phyloP scores from a whole-genome alignment of 2,888 invertebrate species.

The Drosophila pseudotalamancana region DNA sequence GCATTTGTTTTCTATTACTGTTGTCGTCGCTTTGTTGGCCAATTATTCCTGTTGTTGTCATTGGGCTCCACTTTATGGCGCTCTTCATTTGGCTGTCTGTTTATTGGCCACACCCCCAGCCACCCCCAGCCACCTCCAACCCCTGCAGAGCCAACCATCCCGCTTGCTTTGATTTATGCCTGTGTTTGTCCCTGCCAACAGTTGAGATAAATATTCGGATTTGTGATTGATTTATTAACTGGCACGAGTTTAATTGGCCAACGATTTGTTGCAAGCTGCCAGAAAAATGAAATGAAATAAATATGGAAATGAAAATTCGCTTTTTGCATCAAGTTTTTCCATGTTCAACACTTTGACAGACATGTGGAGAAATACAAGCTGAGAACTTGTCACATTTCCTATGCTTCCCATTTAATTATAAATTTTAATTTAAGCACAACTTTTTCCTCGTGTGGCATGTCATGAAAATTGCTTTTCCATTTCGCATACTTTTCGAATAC shows the following conservation, averaged over 20 bases:
- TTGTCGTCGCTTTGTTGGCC: slow-evolving; percentile 2
- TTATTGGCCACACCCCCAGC: slow-evolving; percentile 9
- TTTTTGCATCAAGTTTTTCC: not conserved
- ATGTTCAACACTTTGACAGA: slow-evolving; percentile 12
- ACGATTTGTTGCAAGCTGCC: slow-evolving; percentile 17
- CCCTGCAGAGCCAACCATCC: not conserved
- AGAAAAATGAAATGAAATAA: not conserved
- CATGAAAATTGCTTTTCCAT: slow-evolving; percentile 28
- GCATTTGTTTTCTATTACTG: slow-evolving; percentile 9
- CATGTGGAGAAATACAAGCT: slow-evolving; percentile 23
- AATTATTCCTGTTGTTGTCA: slow-evolving; percentile 21
- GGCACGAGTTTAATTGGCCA: slow-evolving; percentile 57
- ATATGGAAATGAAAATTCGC: not conserved
- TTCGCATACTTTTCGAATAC: slow-evolving; percentile 40
- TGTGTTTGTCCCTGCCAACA: slow-evolving; percentile 36
- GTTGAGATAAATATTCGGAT: slow-evolving; percentile 62
- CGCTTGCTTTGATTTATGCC: slow-evolving; percentile 38
- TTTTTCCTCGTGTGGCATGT: slow-evolving; percentile 14
- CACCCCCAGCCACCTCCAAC: too few relatives aligned
- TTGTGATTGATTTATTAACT: slow-evolving; percentile 72
- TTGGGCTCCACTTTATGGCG: slow-evolving; percentile 58
- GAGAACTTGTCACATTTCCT: slow-evolving; percentile 13
- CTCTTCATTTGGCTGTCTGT: slow-evolving; percentile 40
- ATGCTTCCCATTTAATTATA: slow-evolving; percentile 3
- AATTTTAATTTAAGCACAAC: slow-evolving; percentile 2